Evolutionary conservation across 2,888 invertebrate genomes (phyloP).

Genomic region (Hecatera dysodea): DNA sequence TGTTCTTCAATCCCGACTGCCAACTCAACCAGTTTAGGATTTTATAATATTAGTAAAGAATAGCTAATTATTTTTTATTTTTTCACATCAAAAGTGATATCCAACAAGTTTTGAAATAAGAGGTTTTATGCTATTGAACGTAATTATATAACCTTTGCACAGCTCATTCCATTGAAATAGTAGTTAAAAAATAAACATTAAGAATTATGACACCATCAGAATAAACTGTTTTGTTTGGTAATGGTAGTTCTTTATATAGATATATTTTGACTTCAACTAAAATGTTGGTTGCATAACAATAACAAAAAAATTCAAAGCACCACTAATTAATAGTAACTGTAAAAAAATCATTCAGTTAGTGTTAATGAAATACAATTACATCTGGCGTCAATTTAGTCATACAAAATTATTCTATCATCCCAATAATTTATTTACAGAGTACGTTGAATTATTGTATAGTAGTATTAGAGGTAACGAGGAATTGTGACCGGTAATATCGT

Average conservation of each 20-base stretch:
- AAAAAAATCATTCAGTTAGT: not conserved
- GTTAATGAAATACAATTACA: not conserved
- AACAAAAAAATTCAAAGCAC: not conserved
- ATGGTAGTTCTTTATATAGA: not conserved
- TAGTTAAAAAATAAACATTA: slow-evolving; percentile 18
- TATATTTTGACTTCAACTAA: not conserved
- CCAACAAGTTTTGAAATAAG: not conserved
- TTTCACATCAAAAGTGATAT: not conserved
- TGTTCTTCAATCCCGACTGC: too few species aligned
- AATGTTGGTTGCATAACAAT: not conserved
- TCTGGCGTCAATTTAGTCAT: not conserved
- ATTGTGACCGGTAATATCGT: too few species aligned
- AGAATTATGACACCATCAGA: not conserved
- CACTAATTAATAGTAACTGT: too few species aligned
- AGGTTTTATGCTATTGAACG: not conserved
- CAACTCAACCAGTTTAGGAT: too few species aligned
- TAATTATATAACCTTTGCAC: not conserved
- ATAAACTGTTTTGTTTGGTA: slow-evolving; percentile 2
- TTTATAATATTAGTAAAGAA: not conserved
- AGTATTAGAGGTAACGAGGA: too few species aligned
- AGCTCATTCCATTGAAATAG: not conserved
- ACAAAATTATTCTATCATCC: not conserved
- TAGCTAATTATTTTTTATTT: not conserved
- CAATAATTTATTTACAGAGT: too few species aligned
- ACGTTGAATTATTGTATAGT: too few species aligned